These are phyloP conservation scores for Podarcis siculus DNA, from an alignment of 2,797 vertebrate genomes.

Conservation along the genomic window DNA sequence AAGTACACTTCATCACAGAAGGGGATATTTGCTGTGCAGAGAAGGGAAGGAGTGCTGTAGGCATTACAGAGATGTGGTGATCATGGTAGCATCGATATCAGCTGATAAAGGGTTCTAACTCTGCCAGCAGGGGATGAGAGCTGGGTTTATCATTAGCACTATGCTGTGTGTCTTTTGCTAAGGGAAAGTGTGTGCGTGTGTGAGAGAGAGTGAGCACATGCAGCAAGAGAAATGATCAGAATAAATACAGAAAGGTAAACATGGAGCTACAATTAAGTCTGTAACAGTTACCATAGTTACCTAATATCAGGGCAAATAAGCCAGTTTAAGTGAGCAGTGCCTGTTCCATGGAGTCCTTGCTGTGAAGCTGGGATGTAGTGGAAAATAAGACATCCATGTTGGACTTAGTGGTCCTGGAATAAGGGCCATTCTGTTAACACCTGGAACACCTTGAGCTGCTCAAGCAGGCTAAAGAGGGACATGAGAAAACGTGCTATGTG, in stretches of 20 bases:
- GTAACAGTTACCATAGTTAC: slow-evolving; percentile 73
- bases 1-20: not conserved
- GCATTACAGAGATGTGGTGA: not conserved
- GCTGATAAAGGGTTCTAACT: not conserved
- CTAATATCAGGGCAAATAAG: slow-evolving; percentile 22
- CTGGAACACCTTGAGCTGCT: slow-evolving; percentile 14
- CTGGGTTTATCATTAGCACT: not conserved
- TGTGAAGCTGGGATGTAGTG: slow-evolving; percentile 9
- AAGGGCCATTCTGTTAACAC: slow-evolving; percentile 15
- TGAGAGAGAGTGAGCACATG: not conserved
- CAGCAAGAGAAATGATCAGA: slow-evolving; percentile 7
- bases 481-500: slow-evolving; percentile 21
- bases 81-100: not conserved
- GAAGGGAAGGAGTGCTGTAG: not conserved
- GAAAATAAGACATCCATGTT: not conserved
- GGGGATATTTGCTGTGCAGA: not conserved
- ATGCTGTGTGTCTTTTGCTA: not conserved
- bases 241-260: slow-evolving; percentile 54
- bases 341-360: slow-evolving; percentile 23
- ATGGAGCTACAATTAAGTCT: slow-evolving; percentile 42
- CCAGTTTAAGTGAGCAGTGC: slow-evolving; percentile 47
- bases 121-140: not conserved
- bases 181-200: not conserved
- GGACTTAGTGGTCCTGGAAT: not conserved
- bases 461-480: not conserved